Evolutionary conservation across 1,140 invertebrate species (phyloP).

Genomic region (Oedothorax gibbosus): DNA sequence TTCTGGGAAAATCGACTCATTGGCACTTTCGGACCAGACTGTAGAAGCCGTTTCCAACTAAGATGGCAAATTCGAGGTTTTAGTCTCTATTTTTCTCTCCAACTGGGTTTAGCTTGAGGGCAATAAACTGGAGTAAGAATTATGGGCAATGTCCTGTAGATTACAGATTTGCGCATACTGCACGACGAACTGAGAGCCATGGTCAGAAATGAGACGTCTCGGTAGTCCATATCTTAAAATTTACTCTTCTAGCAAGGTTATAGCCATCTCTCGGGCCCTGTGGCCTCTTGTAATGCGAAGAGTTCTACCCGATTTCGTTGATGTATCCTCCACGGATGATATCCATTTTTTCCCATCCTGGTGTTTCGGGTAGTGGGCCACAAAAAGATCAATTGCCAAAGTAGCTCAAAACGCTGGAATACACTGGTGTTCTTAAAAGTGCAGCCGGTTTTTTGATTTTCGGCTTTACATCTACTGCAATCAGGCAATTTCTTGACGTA

Average conservation of each 20-base stretch:
- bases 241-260: conserved; percentile 27
- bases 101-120: not conserved
- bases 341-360: conserved; percentile 12
- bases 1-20: too few relatives aligned
- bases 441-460: not conserved
- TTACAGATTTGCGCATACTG: not conserved
- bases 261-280: not conserved
- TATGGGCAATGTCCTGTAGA: not conserved
- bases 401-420: not conserved
- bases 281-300: not conserved
- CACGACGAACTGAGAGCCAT: conserved; percentile 14
- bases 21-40: too few relatives aligned
- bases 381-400: conserved; percentile 29
- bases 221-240: conserved; percentile 23
- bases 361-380: conserved; percentile 20
- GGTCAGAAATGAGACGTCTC: conserved; percentile 15
- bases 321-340: conserved; percentile 9
- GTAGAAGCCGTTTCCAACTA: not conserved
- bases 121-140: not conserved
- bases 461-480: not conserved
- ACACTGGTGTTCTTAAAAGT: not conserved
- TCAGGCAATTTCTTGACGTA: not conserved
- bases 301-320: conserved; percentile 44
- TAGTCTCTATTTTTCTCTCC: conserved; percentile 23
- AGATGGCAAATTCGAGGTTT: not conserved